A percentile compares a stretch with the other conserved stretches of the same genome.
Conservation (phyloP, 2,888 invertebrate genomes). For the Tipula lateralis region DNA sequence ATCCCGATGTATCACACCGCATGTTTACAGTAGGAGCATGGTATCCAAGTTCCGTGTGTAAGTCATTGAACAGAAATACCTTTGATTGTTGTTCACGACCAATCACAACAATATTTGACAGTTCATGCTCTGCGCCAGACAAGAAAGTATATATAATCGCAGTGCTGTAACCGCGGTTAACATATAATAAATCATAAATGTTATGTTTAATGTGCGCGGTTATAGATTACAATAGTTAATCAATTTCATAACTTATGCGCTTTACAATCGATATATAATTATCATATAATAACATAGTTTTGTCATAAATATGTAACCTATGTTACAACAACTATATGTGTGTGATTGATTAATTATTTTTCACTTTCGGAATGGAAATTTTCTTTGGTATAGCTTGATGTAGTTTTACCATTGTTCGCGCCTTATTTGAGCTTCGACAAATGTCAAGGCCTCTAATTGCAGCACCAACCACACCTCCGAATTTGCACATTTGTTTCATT, state of each 20-base stretch:
- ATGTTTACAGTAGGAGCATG: neutral
- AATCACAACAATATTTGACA: neutral
- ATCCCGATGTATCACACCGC: neutral
- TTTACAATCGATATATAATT: neutral
- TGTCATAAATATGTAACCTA: neutral
- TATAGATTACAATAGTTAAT: slow-evolving; percentile 24
- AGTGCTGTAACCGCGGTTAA: neutral
- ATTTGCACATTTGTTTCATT: no score
- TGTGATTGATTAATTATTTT: neutral
- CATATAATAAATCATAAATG: neutral
- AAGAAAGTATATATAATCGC: neutral
- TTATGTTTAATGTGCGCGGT: neutral
- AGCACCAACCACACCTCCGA: neutral
- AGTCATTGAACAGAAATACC: neutral
- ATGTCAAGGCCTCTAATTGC: neutral
- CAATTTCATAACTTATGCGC: slow-evolving; percentile 1
- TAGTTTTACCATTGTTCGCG: neutral
- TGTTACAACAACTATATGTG: neutral
- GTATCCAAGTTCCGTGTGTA: neutral
- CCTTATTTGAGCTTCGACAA: neutral
- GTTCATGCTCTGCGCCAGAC: neutral
- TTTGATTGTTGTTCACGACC: neutral
- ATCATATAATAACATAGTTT: neutral
- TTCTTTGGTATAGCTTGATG: neutral
- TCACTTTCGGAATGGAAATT: neutral